These are phyloP conservation scores for Hippocampus comes DNA, from an alignment of 2,113 vertebrate genomes.

Conservation along the genomic window DNA sequence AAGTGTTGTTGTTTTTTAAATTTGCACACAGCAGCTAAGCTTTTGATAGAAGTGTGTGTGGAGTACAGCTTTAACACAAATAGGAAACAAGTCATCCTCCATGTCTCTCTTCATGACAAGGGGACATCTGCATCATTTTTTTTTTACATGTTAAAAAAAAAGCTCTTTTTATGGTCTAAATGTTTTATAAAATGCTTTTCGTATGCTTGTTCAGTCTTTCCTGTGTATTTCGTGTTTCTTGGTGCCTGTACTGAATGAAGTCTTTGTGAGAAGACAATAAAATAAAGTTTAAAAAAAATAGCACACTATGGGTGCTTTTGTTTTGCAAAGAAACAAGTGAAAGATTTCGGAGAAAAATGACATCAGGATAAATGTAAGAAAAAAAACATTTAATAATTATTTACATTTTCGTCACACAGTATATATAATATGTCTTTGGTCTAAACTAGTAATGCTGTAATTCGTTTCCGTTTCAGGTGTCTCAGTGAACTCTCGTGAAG, in stretches of 20 bases:
- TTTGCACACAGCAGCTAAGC: conserved; percentile 29
- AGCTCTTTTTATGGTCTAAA: conserved; percentile 10
- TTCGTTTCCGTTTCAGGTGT: conserved; percentile 20
- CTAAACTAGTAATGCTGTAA: background rate
- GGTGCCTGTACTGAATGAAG: conserved; percentile 56
- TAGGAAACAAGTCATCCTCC: conserved; percentile 13
- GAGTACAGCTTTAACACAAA: conserved; percentile 10
- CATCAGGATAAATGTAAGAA: conserved; percentile 9
- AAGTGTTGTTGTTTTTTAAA: conserved; percentile 12
- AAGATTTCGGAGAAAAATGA: background rate
- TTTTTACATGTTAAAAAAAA: conserved; percentile 3
- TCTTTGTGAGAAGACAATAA: conserved; percentile 56
- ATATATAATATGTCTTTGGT: conserved; percentile 12
- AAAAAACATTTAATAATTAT: conserved; percentile 42
- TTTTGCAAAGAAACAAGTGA: background rate
- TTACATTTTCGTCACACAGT: background rate
- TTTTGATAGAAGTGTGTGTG: conserved; percentile 30
- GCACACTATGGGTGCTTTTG: background rate
- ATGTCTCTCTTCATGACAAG: conserved; percentile 21
- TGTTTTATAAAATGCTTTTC: conserved; percentile 38
- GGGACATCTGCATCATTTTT: background rate
- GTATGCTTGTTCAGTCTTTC: conserved; percentile 22
- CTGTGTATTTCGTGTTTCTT: conserved; percentile 49
- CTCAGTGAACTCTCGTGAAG: conserved; percentile 67
- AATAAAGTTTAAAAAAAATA: conserved; percentile 49